phyloP scores from a whole-genome alignment of 2,113 vertebrate species.

The Leuciscus idus region DNA sequence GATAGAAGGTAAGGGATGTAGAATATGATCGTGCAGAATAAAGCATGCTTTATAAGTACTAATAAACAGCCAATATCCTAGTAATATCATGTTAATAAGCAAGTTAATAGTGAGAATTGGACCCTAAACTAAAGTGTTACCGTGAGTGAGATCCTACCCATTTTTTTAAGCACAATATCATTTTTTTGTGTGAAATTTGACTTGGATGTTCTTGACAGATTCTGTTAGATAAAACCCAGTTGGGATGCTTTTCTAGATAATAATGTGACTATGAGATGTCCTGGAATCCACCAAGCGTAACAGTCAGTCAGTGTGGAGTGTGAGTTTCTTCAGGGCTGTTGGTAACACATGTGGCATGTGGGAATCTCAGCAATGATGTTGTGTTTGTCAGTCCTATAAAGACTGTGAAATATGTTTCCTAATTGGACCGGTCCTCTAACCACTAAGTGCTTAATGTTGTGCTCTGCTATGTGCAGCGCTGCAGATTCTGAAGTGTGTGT shows the following conservation, averaged over 20 bases:
- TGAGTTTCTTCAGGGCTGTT: not conserved
- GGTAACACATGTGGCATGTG: not conserved
- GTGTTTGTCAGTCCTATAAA: slow-evolving; percentile 33
- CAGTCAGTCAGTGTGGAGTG: not conserved
- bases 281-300: not conserved
- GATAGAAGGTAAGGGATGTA: too few species aligned
- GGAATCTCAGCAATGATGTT: slow-evolving; percentile 29
- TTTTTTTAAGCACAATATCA: not conserved
- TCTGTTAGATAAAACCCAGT: not conserved
- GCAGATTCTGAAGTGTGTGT: slow-evolving; percentile 41
- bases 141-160: not conserved
- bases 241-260: not conserved
- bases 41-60: too few species aligned
- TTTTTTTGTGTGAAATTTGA: not conserved
- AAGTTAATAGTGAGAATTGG: too few species aligned
- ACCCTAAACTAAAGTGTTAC: not conserved
- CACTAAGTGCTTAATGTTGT: slow-evolving; percentile 32
- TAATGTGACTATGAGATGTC: not conserved
- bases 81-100: too few species aligned
- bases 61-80: too few species aligned
- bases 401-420: slow-evolving; percentile 37
- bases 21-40: too few species aligned
- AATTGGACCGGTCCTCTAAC: slow-evolving; percentile 31
- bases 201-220: not conserved
- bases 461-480: slow-evolving; percentile 39